Base-by-base conservation (phyloP, 2,113 vertebrate genomes). In the Sarotherodon lohbergeri region DNA sequence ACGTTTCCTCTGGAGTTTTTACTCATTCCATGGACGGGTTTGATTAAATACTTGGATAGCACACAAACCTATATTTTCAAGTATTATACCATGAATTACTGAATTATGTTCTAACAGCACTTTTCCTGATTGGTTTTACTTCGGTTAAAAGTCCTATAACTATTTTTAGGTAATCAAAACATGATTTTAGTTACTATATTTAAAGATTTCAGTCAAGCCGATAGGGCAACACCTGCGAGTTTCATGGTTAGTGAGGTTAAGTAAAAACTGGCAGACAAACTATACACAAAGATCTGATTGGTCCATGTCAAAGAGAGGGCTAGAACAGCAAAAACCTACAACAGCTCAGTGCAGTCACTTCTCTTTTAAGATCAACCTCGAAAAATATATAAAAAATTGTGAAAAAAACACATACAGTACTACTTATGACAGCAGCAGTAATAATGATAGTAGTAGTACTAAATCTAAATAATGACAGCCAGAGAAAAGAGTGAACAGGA, bases 21-120 rank as follows among this genome's bases (percentile, higher is more conserved):
- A 90, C 76, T 88, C 80, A 73, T 85, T 73, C 39, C 79, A 52
- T 93, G 73, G 84, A 81, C 48, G 41, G 59, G 46, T 59, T 80
- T 54, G 14, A 76, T 83, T 87, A 93, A 87, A 80, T 66, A 81
- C n/a, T 34, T 54, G 32, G 36, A 73, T 56, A 24, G 56, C 46
- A 84, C 9, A 52, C 56, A 34, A 76, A 66, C 52, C 39, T 80
- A 4, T 79, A 14, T 83, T 85, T 66, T 66, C 61, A 66, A 66
- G 32, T 66, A 39, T 39, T 66, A 66, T 66, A 1, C 17, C 17
- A 66, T 66, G 61, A 66, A 66, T 66, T 9, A 61, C 59, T 63
- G 34, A 39, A 50, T 11, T 32, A 32, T 78, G 24, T 50, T 76
- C 71, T 19, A 76, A 76, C 43, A 32, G 27, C 43, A 27, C 39